Evolutionary conservation across 1,140 invertebrate species (phyloP).

Genomic region (Popillia japonica): DNA sequence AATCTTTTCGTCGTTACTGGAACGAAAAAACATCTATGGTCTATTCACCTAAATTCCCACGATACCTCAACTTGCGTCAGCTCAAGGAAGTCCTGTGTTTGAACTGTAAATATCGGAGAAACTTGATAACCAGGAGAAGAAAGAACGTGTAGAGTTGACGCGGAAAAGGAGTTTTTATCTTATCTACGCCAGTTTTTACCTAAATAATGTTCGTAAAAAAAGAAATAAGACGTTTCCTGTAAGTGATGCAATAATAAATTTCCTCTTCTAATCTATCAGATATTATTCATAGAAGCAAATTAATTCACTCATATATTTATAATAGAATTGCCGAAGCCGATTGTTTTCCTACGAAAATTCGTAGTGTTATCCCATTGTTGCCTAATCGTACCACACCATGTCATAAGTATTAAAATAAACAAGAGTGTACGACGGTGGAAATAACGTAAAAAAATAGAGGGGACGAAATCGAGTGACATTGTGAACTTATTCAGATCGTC

Average conservation of each 20-base stretch:
- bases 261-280: too few relatives aligned
- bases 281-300: too few relatives aligned
- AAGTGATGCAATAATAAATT: not conserved
- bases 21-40: not conserved
- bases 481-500: not conserved
- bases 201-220: not conserved
- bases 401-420: constrained; percentile 5
- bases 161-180: constrained; percentile 9
- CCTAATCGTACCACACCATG: not conserved
- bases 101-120: constrained; percentile 24
- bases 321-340: not conserved
- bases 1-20: not conserved
- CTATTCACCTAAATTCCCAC: not conserved
- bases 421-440: not conserved
- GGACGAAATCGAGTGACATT: constrained; percentile 2
- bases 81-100: constrained; percentile 31
- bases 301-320: too few relatives aligned
- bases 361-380: not conserved
- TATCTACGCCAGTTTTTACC: not conserved
- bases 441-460: not conserved
- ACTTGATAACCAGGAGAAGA: constrained; percentile 20
- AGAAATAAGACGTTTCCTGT: not conserved
- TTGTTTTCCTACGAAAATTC: not conserved
- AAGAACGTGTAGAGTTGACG: not conserved
- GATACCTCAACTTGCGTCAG: constrained; percentile 27